Base-by-base conservation (phyloP, 1,140 invertebrate genomes). In the Saccostrea cuccullata region DNA sequence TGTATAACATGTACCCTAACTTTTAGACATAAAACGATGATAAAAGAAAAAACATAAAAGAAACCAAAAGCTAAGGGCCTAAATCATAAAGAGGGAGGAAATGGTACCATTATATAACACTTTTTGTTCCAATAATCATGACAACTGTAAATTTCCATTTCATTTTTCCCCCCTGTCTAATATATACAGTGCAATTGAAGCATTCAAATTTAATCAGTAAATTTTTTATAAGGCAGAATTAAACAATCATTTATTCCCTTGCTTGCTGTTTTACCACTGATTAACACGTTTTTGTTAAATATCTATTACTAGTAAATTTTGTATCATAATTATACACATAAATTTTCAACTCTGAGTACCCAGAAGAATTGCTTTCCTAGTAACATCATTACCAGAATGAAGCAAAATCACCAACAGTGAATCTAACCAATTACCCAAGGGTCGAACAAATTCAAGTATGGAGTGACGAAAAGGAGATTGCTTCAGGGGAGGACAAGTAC, bases 371-470 rank as follows among this genome's bases (percentile, higher is more conserved):
- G 67, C 13, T 8, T 77, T 13, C 70, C 70, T 77, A 77, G 36
- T 77, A 77, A 77, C 70, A 30, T 77, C 26, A 77, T 77, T 77
- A 77, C 70, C 23, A 36, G 26, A 30, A 77, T 26, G 70, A 40
- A 77, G 30, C 47, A 36, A 77, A 77, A 30, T 30, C 26, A 30
- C 13, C 70, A 77, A 13, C 70, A 36, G 26, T 15, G 30, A 36
- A 12, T 77, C 70, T 15, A 77, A 77, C 70, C 26, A 77, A 77
- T 77, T 77, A 77, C 67, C 67, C 67, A 77, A 77, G 70, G 70
- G 11, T 77, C 70, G 11, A 73, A 77, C 70, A 77, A 67, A 67
- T 47, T 23, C 23, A n/a, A 67, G 20, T 67, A 67, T 23, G 15
- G n/a, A 67, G 60, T 67, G 60, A 67, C 60, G 20, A 67, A 67